Conservation (phyloP, 2,888 invertebrate genomes). For the Xylota sylvarum region DNA sequence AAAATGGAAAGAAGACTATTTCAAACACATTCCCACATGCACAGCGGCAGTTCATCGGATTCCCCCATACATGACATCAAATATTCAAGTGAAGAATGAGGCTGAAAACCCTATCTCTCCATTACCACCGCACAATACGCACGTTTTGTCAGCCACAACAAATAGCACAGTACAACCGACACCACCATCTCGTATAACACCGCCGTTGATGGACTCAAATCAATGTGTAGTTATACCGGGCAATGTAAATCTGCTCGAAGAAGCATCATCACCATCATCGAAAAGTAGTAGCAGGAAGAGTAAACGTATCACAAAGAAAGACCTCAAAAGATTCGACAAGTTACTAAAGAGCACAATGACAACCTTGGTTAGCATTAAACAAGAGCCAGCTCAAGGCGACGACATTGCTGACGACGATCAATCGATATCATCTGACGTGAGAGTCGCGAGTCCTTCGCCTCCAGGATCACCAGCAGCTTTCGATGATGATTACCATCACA, state of each 20-base stretch:
- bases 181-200: conserved; percentile 80
- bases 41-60: conserved; percentile 77
- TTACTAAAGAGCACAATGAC: conserved; percentile 82
- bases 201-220: conserved; percentile 79
- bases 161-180: conserved; percentile 18
- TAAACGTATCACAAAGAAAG: conserved; percentile 82
- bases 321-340: conserved; percentile 82
- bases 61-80: conserved; percentile 65
- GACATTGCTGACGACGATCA: conserved; percentile 31
- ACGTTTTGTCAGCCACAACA: background rate
- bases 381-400: conserved; percentile 80
- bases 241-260: conserved; percentile 47
- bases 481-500: conserved; percentile 59
- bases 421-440: conserved; percentile 10
- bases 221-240: conserved; percentile 78
- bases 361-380: conserved; percentile 83
- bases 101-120: conserved; percentile 64
- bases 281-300: conserved; percentile 75
- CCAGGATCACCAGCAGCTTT: conserved; percentile 37
- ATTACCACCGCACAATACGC: conserved; percentile 16
- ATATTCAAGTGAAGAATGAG: conserved; percentile 70
- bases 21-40: conserved; percentile 82
- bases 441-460: conserved; percentile 11
- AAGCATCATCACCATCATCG: conserved; percentile 53
- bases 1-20: conserved; percentile 80